Base-by-base conservation (phyloP, 1,140 invertebrate species). In the Radopholus similis region DNA sequence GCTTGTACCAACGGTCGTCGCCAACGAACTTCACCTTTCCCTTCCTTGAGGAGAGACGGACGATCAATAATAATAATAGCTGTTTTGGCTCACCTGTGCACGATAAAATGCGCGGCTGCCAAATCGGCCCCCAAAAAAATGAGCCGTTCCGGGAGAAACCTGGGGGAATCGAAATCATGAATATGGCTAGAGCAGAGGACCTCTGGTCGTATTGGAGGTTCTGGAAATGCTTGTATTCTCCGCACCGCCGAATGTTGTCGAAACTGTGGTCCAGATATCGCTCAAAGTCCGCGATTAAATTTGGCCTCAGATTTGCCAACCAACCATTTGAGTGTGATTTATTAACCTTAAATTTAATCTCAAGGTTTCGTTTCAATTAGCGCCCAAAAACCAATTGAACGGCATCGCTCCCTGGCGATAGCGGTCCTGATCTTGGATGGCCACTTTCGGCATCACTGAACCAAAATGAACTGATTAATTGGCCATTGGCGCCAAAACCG, bases 71-170 rank as follows among this genome's bases (percentile, higher is more conserved):
- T 13, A 40, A 0, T 40, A n/a, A 1, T 13, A 13, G n/a, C 26
- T 47, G n/a, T 47, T 2, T 2, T 51, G 23, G n/a, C n/a, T 59
- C 8, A 44, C 56, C 54, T 30, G 73, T 83, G 82, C 1, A 90
- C 75, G 42, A 91, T 71, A 75, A 91, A 91, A 83, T 90, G 88
- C 15, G 90, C 88, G 1, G 87, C 86, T 21, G 90, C 89, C 68
- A 92, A 79, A 78, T 92, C 88, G 64, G 85, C 83, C 0, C 90
- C 90, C 32, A 87, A 74, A 51, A 81, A 77, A 28, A 82, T 66
- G 56, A 84, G 72, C 18, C 86, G 71, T 54, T 85, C 79, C 30
- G 80, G 70, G 54, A 80, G 74, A 64, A 77, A 85, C 54, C 86
- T 86, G 62, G n/a, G 73, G 74, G 75, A 54, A 44, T 44, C 49